Conservation (phyloP, 2,888 invertebrate genomes). For the Drosophila neotestacea region DNA sequence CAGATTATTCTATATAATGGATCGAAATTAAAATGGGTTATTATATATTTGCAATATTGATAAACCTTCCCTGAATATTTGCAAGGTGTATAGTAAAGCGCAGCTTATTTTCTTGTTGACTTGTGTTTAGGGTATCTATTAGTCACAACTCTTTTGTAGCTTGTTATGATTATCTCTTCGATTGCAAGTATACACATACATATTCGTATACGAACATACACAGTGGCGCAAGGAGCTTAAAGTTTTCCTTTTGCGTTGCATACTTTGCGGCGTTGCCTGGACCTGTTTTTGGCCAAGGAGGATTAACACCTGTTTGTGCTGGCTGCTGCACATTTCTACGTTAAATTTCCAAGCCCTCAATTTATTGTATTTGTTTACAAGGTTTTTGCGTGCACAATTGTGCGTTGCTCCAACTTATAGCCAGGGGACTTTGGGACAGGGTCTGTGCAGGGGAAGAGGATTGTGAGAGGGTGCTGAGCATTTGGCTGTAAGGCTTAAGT, state of each 20-base stretch:
- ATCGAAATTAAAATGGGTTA: no score
- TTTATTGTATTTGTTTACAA: conserved; percentile 78
- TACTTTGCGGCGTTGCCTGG: conserved; percentile 39
- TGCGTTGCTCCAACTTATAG: conserved; percentile 61
- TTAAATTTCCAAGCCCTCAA: conserved; percentile 68
- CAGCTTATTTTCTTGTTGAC: background rate
- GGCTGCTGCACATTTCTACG: conserved; percentile 57
- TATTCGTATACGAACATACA: background rate
- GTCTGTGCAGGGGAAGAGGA: background rate
- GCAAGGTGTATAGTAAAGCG: no score
- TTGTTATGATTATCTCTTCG: conserved; percentile 67
- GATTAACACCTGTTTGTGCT: conserved; percentile 81
- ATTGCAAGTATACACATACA: background rate
- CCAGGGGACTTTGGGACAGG: conserved; percentile 5
- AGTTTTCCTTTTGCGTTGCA: conserved; percentile 51
- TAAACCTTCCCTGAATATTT: no score
- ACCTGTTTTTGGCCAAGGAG: conserved; percentile 52
- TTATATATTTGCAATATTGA: no score
- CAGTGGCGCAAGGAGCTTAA: conserved; percentile 62
- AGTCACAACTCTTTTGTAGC: background rate
- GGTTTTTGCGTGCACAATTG: conserved; percentile 76
- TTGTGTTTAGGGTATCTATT: background rate
- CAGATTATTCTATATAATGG: no score
- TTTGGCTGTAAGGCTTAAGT: conserved; percentile 65
- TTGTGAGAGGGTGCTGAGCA: conserved; percentile 15